phyloP scores from a whole-genome alignment of 2,113 vertebrate genomes.

The Lasiurus borealis region DNA sequence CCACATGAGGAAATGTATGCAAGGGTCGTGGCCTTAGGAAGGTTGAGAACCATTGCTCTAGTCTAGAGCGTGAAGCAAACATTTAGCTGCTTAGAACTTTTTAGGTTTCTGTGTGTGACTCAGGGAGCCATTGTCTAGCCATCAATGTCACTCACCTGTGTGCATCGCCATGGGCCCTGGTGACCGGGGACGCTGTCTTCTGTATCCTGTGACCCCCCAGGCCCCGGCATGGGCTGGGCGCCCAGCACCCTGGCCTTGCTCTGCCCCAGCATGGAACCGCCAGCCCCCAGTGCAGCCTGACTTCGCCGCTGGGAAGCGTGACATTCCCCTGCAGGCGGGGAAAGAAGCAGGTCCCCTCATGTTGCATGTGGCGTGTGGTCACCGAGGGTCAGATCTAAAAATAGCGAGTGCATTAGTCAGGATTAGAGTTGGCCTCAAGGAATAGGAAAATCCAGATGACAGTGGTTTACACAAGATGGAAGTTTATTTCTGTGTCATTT shows the following conservation, averaged over 20 bases:
- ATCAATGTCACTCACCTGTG: too few relatives aligned
- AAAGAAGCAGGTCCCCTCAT: not conserved
- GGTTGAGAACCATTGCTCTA: not conserved
- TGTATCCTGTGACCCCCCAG: not conserved
- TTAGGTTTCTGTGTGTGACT: not conserved
- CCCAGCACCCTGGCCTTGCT: not conserved
- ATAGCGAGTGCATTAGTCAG: constrained; percentile 58
- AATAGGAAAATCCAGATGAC: constrained; percentile 50
- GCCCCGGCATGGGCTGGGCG: not conserved
- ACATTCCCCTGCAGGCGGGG: not conserved
- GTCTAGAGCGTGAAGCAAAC: accelerated
- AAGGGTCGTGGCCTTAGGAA: too few relatives aligned
- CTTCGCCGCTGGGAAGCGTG: not conserved
- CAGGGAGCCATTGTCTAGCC: accelerated
- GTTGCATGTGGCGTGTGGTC: not conserved
- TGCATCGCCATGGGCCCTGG: accelerated
- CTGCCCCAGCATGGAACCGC: accelerated
- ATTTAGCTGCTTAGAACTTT: not conserved
- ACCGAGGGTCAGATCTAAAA: constrained; percentile 57
- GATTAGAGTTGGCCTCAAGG: constrained; percentile 58
- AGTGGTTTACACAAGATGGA: constrained; percentile 59
- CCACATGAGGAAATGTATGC: too few relatives aligned
- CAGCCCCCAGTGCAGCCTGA: not conserved
- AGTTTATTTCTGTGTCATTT: constrained; percentile 57
- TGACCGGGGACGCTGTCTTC: not conserved